phyloP scores from a whole-genome alignment of 2,113 vertebrate genomes.

The Channa argus region DNA sequence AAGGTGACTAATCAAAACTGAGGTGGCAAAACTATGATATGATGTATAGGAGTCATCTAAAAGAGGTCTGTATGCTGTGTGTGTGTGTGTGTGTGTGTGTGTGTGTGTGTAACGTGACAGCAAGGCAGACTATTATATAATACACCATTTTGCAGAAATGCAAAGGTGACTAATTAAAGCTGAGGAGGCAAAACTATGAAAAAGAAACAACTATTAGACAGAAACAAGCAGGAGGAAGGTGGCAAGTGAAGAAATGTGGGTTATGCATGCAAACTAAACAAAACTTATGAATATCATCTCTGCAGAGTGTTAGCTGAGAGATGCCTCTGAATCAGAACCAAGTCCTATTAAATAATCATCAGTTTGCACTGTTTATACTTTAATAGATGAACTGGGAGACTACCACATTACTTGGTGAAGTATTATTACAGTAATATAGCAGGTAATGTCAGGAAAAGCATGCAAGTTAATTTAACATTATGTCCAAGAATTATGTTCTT shows the following conservation, averaged over 20 bases:
- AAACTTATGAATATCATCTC: neutral
- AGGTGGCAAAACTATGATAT: neutral
- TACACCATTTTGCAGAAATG: too few relatives aligned
- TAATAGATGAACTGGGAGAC: neutral
- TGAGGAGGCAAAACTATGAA: neutral
- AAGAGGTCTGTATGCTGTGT: too few relatives aligned
- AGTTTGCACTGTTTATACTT: neutral
- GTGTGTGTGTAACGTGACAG: too few relatives aligned
- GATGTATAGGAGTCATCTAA: too few relatives aligned
- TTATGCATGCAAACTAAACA: conserved; percentile 2
- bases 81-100: too few relatives aligned
- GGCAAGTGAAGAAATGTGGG: neutral
- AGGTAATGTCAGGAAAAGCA: too few relatives aligned
- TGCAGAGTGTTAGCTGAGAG: neutral
- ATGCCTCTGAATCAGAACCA: neutral
- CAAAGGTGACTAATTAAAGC: neutral
- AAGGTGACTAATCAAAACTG: neutral
- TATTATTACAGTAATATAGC: too few relatives aligned
- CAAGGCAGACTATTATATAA: too few relatives aligned
- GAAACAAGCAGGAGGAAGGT: neutral
- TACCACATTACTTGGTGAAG: too few relatives aligned
- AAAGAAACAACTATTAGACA: neutral
- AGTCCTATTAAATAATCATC: too few relatives aligned
- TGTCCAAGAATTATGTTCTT: too few relatives aligned
- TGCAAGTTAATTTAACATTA: too few relatives aligned